A percentile compares a stretch with the other conserved stretches of the same genome.
Evolutionary conservation across 2,113 vertebrate genomes (phyloP).

Genomic region (Corythoichthys intestinalis): DNA sequence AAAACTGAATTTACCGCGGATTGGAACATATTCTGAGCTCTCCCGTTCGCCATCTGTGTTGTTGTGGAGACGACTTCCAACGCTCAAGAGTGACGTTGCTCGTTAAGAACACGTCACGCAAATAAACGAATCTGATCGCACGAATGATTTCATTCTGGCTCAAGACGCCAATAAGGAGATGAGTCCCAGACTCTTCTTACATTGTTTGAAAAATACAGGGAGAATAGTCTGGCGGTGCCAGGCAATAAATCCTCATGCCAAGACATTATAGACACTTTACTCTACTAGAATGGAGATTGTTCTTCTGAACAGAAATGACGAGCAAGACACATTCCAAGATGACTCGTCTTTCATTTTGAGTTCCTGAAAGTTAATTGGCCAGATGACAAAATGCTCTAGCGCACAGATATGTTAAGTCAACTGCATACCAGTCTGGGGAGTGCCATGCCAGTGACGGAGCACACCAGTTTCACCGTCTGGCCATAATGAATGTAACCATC

Average conservation of each 20-base stretch:
- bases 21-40: no score
- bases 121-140: no score
- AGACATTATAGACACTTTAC: background rate
- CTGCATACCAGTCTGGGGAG: slow-evolving; percentile 88
- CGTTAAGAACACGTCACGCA: no score
- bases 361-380: background rate
- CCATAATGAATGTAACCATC: slow-evolving; percentile 97
- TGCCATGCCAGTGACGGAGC: slow-evolving; percentile 97
- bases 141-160: no score
- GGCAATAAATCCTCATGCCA: background rate
- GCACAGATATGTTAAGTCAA: background rate
- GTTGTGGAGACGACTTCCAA: no score
- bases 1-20: no score
- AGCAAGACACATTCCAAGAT: background rate
- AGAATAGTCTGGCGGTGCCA: no score
- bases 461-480: slow-evolving; percentile 93
- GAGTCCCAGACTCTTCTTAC: no score
- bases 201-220: no score
- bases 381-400: background rate
- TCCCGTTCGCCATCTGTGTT: no score
- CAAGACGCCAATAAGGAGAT: no score
- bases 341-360: background rate
- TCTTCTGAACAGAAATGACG: background rate
- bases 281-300: background rate
- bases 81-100: no score